Conservation (phyloP, 2,113 vertebrate genomes). For the Lophotis ruficrista region DNA sequence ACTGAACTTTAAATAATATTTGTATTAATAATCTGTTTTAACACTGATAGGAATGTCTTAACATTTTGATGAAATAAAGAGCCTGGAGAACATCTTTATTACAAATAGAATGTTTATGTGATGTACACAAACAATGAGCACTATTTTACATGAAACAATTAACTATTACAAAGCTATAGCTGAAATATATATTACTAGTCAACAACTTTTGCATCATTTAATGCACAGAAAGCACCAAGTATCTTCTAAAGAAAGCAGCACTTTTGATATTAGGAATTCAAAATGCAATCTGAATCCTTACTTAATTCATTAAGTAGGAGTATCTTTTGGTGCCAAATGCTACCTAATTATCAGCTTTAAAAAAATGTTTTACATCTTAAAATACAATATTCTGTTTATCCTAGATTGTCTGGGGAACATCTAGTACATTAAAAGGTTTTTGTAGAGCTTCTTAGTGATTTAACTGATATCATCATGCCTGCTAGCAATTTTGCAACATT, state of each 20-base stretch:
- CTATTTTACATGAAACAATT: neutral
- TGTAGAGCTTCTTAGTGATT: constrained; percentile 66
- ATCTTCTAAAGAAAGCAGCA: constrained; percentile 3
- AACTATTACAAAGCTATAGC: neutral
- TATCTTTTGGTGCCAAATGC: constrained; percentile 41
- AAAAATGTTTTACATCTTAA: constrained; percentile 72
- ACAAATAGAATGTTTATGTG: constrained; percentile 23
- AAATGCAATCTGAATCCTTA: constrained; percentile 52
- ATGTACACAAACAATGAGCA: neutral
- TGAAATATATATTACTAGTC: neutral
- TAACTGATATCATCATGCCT: constrained; percentile 72
- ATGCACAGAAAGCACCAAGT: constrained; percentile 3
- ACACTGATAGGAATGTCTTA: neutral
- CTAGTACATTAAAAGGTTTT: constrained; percentile 73
- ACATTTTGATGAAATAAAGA: neutral
- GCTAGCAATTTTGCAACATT: constrained; percentile 76
- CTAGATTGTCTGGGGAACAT: constrained; percentile 71
- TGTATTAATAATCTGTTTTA: neutral
- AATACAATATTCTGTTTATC: constrained; percentile 74
- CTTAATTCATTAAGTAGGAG: constrained; percentile 69
- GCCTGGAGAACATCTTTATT: neutral
- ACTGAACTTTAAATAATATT: constrained; percentile 48
- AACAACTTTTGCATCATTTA: neutral
- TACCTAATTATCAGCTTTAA: constrained; percentile 62
- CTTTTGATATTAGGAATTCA: constrained; percentile 14